phyloP scores from a whole-genome alignment of 2,888 invertebrate species.

The Meliscaeva auricollis region DNA sequence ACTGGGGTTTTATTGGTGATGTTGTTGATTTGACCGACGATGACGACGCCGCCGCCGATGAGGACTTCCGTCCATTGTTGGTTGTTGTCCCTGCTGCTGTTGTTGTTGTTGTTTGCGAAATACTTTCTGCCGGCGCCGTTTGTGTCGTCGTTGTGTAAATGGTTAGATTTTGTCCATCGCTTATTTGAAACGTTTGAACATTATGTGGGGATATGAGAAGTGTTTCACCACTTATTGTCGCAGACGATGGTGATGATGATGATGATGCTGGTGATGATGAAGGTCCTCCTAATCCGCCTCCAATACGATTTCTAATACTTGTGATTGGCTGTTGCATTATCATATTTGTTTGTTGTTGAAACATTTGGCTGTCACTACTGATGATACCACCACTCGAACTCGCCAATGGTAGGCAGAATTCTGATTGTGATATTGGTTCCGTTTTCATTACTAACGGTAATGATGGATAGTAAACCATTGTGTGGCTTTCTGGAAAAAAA shows the following conservation, averaged over 20 bases:
- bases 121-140: background rate
- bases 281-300: conserved; percentile 29
- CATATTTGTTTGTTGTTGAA: conserved; percentile 78
- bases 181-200: conserved; percentile 58
- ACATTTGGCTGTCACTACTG: conserved; percentile 73
- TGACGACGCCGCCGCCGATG: conserved; percentile 14
- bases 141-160: conserved; percentile 74
- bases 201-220: conserved; percentile 53
- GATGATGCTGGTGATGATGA: background rate
- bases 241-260: conserved; percentile 25
- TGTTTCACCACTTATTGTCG: conserved; percentile 45
- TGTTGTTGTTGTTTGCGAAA: conserved; percentile 18
- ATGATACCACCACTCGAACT: conserved; percentile 30
- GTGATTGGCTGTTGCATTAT: conserved; percentile 79
- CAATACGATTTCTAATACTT: conserved; percentile 76
- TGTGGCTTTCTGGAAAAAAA: conserved; percentile 80
- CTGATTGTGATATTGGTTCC: conserved; percentile 82
- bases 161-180: conserved; percentile 70
- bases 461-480: conserved; percentile 84
- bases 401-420: conserved; percentile 80
- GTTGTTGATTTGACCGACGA: conserved; percentile 77
- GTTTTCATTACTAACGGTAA: conserved; percentile 83
- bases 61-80: conserved; percentile 45
- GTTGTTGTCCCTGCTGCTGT: conserved; percentile 34
- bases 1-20: conserved; percentile 84